phyloP scores from a whole-genome alignment of 2,797 vertebrate genomes.

The Propithecus perrieri region DNA sequence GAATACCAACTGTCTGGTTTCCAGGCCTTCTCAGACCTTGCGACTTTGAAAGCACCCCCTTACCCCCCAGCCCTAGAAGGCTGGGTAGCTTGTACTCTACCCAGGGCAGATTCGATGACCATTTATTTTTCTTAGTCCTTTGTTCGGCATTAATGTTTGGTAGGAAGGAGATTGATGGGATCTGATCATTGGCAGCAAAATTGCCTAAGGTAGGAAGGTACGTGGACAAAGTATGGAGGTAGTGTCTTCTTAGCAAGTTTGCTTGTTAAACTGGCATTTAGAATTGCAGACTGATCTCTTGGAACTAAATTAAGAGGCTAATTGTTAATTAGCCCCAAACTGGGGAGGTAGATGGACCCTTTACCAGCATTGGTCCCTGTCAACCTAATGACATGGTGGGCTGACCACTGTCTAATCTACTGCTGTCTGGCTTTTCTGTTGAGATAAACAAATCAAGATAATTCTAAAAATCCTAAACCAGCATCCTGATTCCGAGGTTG shows the following conservation, averaged over 20 bases:
- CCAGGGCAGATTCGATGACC: not conserved
- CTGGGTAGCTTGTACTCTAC: not conserved
- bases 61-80: not conserved
- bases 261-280: not conserved
- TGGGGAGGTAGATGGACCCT: not conserved
- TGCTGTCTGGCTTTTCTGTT: slow-evolving; percentile 56
- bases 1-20: not conserved
- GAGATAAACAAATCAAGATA: slow-evolving; percentile 52
- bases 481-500: not conserved
- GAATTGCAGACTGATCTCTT: not conserved
- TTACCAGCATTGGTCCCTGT: not conserved
- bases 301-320: slow-evolving; percentile 22
- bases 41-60: not conserved
- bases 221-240: not conserved
- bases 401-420: slow-evolving; percentile 48
- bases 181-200: not conserved
- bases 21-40: not conserved
- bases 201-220: not conserved
- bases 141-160: not conserved
- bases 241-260: not conserved
- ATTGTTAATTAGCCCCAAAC: not conserved
- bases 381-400: slow-evolving; percentile 27
- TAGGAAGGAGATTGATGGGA: not conserved
- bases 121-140: not conserved
- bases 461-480: slow-evolving; percentile 21